Evolutionary conservation across 2,113 vertebrate species (phyloP), one percentile per base, ranked within the genome.

Genomic region (Oryzias celebensis): DNA sequence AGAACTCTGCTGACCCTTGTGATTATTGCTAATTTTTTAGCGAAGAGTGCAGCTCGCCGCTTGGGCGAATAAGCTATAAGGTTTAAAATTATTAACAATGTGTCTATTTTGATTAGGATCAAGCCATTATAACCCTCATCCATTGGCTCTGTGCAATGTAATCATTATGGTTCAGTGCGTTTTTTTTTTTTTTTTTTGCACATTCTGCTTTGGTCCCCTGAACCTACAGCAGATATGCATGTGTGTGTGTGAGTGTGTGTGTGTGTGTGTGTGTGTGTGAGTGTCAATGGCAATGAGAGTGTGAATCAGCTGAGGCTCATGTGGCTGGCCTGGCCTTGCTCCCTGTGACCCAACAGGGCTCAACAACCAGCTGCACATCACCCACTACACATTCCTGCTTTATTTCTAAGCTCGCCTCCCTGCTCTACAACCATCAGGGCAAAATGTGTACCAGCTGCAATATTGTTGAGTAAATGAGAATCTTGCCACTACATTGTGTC

Each of bases 231-330:
- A 63, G 63, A 73, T 63, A 47, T 1, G 18, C 20, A 48, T 65
- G 84, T 77, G 56, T 78, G 73, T 15, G 44, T 5, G 56, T 78
- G 73, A 4, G 44, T 5, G 52, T 55, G 47, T 56, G 45, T 52
- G 64, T 58, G 66, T 68, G 60, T 68, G 42, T 53, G 52, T 62
- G 58, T 44, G 52, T 55, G 47, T 56, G 45, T 52, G 64, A 58
- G 66, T 68, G 60, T 68, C 51, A 61, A 36, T 64, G 81, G 64
- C 62, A 63, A 14, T 60, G 64, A 53, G 31, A 63, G 84, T 79
- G 58, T 80, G 74, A 75, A 91, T 92, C 90, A 92, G 89, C 89
- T 91, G 90, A 92, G 89, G 54, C 85, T 91, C 89, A 91, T 90
- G 90, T 90, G 91, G 83, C 81, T 77, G 70, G 75, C 81, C 85